A percentile compares a stretch with the other conserved stretches of the same genome.
Evolutionary conservation across 2,113 vertebrate genomes (phyloP).

Genomic region (Oncorhynchus masou): DNA sequence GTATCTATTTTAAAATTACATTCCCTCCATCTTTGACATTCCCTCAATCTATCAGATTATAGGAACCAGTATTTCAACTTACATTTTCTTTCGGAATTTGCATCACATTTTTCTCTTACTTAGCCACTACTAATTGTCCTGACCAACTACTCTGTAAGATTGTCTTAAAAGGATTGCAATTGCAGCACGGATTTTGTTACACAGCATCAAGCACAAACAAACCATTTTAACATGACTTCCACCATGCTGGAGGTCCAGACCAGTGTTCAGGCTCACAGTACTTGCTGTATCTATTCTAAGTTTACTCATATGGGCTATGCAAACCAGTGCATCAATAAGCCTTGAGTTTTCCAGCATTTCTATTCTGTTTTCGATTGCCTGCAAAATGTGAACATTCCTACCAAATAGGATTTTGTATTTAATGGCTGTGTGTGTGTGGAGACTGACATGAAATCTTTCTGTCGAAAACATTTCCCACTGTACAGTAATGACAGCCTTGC

Average conservation of each 20-base stretch:
- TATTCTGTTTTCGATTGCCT: not conserved
- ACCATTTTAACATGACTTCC: constrained; percentile 25
- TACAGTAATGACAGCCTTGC: constrained; percentile 15
- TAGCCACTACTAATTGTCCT: constrained; percentile 36
- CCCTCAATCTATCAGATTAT: not conserved
- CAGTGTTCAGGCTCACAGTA: constrained; percentile 21
- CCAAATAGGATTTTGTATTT: constrained; percentile 15
- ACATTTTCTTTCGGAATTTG: constrained; percentile 31
- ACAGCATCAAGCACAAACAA: not conserved
- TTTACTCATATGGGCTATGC: not conserved
- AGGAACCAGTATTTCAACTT: not conserved
- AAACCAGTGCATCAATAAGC: not conserved
- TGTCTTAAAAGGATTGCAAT: constrained; percentile 39
- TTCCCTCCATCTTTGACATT: no score
- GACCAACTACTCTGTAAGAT: constrained; percentile 5
- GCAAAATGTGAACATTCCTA: not conserved
- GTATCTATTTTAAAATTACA: no score
- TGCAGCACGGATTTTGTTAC: not conserved
- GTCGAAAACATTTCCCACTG: not conserved
- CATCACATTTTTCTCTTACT: constrained; percentile 9
- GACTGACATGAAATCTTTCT: not conserved
- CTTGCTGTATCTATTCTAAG: not conserved
- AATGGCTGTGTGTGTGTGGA: constrained; percentile 17
- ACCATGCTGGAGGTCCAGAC: constrained; percentile 3
- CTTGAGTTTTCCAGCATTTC: constrained; percentile 1